Conservation (phyloP, 1,140 invertebrate genomes). For the Hormaphis cornu region DNA sequence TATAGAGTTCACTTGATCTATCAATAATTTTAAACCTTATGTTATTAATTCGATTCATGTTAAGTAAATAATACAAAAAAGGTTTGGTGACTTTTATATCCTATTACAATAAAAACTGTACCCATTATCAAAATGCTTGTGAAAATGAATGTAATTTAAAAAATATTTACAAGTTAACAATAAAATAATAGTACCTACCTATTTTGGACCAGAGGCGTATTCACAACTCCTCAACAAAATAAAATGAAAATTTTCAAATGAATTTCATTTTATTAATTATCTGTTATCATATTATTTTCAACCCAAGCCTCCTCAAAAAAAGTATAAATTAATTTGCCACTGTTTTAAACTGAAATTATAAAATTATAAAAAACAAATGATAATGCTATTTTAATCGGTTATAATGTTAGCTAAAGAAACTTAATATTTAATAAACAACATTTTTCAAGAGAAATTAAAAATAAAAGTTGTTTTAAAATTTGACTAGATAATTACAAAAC, state of each 20-base stretch:
- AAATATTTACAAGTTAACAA: background rate
- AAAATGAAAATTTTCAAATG: too few species aligned
- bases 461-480: background rate
- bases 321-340: too few species aligned
- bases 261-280: too few species aligned
- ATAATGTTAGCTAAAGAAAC: too few species aligned
- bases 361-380: too few species aligned
- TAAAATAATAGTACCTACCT: background rate
- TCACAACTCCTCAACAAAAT: too few species aligned
- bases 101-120: background rate
- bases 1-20: background rate
- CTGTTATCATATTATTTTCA: too few species aligned
- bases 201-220: background rate
- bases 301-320: too few species aligned
- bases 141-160: conserved; percentile 11
- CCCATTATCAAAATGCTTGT: background rate
- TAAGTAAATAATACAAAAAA: background rate
- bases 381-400: too few species aligned
- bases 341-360: too few species aligned
- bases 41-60: background rate
- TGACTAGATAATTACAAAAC: background rate
- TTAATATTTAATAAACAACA: too few species aligned
- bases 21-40: background rate
- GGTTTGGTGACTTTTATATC: background rate
- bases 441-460: too few species aligned